Conservation (phyloP, 2,797 vertebrate genomes). For the Scomberomorus guttatus region DNA sequence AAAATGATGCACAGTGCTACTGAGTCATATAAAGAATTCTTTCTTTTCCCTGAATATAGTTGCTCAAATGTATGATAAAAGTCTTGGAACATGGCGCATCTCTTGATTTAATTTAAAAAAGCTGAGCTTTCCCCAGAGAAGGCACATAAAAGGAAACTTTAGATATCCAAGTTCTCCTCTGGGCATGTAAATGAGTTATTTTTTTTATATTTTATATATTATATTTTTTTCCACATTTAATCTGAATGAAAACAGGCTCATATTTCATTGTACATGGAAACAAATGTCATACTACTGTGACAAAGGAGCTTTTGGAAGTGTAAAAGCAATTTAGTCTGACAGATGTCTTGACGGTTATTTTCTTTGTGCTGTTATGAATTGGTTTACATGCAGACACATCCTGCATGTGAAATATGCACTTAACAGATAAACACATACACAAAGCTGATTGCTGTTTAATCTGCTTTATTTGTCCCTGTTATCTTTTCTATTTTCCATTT, state of each 20-base stretch:
- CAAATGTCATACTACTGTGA: neutral
- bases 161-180: neutral
- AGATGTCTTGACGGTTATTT: conserved; percentile 21
- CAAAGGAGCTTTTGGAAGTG: conserved; percentile 21
- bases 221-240: conserved; percentile 19
- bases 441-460: neutral
- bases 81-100: neutral
- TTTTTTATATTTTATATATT: too few species aligned
- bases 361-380: conserved; percentile 17
- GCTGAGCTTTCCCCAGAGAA: neutral
- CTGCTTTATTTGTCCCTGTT: neutral
- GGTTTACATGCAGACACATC: neutral
- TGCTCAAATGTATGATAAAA: neutral
- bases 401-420: neutral
- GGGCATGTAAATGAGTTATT: neutral
- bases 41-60: neutral
- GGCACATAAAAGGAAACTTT: neutral
- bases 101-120: conserved; percentile 36
- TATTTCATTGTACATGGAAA: conserved; percentile 30
- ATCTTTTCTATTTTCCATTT: neutral
- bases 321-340: conserved; percentile 52
- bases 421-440: neutral
- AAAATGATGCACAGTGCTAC: neutral
- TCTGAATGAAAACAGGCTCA: conserved; percentile 32
- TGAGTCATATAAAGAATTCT: neutral